Evolutionary conservation across 2,113 vertebrate genomes (phyloP).

Genomic region (Stegostoma tigrinum): DNA sequence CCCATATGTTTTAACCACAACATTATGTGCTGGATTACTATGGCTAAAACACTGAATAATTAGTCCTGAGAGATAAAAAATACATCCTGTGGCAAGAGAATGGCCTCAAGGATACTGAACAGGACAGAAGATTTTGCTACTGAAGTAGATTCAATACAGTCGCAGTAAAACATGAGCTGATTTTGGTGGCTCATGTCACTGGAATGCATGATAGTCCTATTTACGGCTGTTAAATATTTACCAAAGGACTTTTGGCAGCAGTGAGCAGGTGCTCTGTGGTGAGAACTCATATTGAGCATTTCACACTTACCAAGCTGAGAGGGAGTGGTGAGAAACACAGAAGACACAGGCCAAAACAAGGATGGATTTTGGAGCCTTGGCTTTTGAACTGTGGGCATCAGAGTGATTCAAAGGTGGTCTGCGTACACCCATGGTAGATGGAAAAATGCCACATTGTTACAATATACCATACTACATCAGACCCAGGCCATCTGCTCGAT

Average conservation of each 20-base stretch:
- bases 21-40: background rate
- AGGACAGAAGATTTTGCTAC: background rate
- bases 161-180: background rate
- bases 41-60: background rate
- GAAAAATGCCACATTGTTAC: background rate
- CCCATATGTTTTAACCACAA: background rate
- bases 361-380: background rate
- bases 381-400: background rate
- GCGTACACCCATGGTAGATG: background rate
- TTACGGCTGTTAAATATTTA: conserved; percentile 31
- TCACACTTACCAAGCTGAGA: background rate
- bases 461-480: background rate
- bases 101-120: background rate
- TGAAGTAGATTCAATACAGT: background rate
- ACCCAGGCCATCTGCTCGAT: background rate
- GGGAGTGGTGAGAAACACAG: background rate
- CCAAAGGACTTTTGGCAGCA: background rate
- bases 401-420: background rate
- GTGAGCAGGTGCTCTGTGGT: background rate
- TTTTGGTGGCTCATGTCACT: conserved; percentile 15
- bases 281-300: background rate
- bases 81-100: background rate
- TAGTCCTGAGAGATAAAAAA: background rate
- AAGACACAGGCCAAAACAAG: background rate
- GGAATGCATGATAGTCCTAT: background rate